Evolutionary conservation across 1,140 invertebrate genomes (phyloP).

Genomic region (Drosophila melanogaster): DNA sequence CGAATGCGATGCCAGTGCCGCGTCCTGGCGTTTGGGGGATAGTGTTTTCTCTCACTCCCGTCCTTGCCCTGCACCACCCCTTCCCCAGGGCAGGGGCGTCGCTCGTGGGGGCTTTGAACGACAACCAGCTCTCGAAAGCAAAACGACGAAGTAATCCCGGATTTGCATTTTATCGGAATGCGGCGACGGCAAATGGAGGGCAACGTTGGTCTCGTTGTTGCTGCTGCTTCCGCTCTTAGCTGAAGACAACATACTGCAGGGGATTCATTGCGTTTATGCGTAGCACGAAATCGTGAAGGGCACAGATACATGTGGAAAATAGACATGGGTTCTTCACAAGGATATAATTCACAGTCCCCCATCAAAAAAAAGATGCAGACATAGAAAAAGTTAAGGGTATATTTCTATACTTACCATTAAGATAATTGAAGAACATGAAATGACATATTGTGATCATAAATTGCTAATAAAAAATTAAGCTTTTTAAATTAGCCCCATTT

Average conservation of each 20-base stretch:
- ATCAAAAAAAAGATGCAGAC: too few species aligned
- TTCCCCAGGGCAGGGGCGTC: neutral
- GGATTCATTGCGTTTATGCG: constrained; percentile 11
- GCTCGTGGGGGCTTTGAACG: constrained; percentile 10
- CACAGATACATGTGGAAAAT: neutral
- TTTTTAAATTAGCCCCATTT: too few species aligned
- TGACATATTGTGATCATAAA: too few species aligned
- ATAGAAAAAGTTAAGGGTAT: too few species aligned
- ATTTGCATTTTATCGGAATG: constrained; percentile 83
- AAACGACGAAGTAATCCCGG: constrained; percentile 82
- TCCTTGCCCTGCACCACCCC: neutral
- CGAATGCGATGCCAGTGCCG: constrained; percentile 70
- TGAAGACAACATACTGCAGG: constrained; percentile 34
- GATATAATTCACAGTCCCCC: too few species aligned
- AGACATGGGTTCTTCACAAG: too few species aligned
- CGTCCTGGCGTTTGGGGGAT: constrained; percentile 26
- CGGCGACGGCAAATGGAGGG: constrained; percentile 68
- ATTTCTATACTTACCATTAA: too few species aligned
- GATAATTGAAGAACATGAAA: too few species aligned
- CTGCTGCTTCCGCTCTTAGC: constrained; percentile 36
- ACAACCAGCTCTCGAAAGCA: constrained; percentile 75
- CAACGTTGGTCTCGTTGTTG: constrained; percentile 37
- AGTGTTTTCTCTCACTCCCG: neutral
- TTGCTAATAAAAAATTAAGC: too few species aligned
- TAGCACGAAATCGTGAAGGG: neutral